Percentiles rank a stretch among this genome's conserved stretches.
phyloP scores from a whole-genome alignment of 2,888 invertebrate genomes.

The Epinotia bilunana region DNA sequence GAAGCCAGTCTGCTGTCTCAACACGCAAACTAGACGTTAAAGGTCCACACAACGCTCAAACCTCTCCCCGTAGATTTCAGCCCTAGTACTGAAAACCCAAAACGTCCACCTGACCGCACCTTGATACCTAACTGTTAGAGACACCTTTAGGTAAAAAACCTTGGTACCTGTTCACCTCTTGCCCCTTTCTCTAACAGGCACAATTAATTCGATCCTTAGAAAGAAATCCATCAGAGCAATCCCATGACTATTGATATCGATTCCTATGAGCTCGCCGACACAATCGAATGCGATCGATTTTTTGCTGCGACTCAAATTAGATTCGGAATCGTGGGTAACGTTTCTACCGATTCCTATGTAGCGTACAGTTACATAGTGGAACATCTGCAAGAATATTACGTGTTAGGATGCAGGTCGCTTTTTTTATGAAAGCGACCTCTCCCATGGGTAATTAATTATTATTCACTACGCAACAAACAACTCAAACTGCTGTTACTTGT shows the following conservation, averaged over 20 bases:
- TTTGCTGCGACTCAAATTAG: conserved; percentile 76
- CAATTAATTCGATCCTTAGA: conserved; percentile 74
- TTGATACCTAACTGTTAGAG: background rate
- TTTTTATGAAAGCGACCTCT: background rate
- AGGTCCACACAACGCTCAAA: background rate
- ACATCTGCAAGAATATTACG: conserved; percentile 4
- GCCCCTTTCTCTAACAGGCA: conserved; percentile 65
- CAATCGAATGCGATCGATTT: conserved; percentile 73
- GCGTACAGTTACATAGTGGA: conserved; percentile 13
- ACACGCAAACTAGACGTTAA: background rate
- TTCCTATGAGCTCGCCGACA: conserved; percentile 72
- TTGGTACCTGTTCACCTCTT: conserved; percentile 65
- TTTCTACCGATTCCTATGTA: conserved; percentile 47
- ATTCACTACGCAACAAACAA: background rate
- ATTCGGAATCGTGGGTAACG: conserved; percentile 70
- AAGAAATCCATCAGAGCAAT: conserved; percentile 58
- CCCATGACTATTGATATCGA: conserved; percentile 78
- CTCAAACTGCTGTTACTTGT: background rate
- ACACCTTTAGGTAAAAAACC: conserved; percentile 42
- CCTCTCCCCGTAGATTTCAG: background rate
- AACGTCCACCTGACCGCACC: background rate
- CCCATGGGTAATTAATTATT: background rate
- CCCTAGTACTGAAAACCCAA: background rate
- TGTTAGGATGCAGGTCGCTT: background rate
- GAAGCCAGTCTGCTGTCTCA: background rate